Evolutionary conservation across 2,797 vertebrate species (phyloP).

Genomic region (Mormyrops boulengeri): DNA sequence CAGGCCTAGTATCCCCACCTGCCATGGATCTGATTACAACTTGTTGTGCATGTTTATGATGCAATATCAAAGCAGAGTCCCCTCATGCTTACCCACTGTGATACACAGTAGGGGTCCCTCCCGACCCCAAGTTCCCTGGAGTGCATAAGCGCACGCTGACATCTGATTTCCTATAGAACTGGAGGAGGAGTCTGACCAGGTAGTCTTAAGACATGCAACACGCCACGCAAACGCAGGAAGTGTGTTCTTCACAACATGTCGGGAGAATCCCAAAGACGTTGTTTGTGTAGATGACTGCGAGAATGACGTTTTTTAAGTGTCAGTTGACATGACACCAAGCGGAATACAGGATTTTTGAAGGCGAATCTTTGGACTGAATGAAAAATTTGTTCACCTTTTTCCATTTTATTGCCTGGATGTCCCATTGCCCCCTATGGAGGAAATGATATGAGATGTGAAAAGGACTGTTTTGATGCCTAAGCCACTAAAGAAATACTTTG

Average conservation of each 20-base stretch:
- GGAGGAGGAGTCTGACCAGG: not conserved
- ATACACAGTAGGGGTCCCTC: not conserved
- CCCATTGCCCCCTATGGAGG: constrained; percentile 2
- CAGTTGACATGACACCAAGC: not conserved
- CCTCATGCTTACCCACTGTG: not conserved
- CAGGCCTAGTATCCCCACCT: not conserved
- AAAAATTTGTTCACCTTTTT: not conserved
- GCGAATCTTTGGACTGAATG: not conserved
- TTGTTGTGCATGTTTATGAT: not conserved
- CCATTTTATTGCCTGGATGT: not conserved
- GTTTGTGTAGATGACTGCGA: not conserved
- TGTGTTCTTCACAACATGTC: not conserved
- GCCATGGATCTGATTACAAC: not conserved
- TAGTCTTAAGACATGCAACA: not conserved
- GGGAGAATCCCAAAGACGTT: not conserved
- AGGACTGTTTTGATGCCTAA: not conserved
- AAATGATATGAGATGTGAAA: not conserved
- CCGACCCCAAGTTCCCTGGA: not conserved
- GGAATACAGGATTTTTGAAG: constrained; percentile 1
- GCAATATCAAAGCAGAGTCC: not conserved
- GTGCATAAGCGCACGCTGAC: not conserved
- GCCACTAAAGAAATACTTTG: constrained; percentile 3
- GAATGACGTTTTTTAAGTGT: not conserved
- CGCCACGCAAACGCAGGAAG: not conserved
- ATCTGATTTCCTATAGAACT: not conserved